A percentile compares a stretch with the other conserved stretches of the same genome.
phyloP scores from a whole-genome alignment of 2,888 invertebrate genomes.

The Neria commutata region DNA sequence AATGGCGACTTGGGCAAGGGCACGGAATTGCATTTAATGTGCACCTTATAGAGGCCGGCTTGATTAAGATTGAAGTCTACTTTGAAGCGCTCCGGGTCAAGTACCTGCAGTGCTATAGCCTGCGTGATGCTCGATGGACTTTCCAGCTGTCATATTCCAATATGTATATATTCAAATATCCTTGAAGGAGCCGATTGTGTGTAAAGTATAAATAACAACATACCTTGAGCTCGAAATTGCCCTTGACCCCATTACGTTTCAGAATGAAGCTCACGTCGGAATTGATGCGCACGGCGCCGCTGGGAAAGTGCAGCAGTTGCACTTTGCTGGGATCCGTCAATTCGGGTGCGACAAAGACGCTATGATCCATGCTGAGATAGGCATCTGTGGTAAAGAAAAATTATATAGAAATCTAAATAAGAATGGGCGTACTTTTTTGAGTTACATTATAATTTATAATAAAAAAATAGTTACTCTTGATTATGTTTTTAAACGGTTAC shows the following conservation, averaged over 20 bases:
- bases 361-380: slow-evolving; percentile 48
- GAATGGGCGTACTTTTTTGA: neutral
- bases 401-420: slow-evolving; percentile 15
- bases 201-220: slow-evolving; percentile 1
- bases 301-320: slow-evolving; percentile 57
- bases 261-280: slow-evolving; percentile 49
- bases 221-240: slow-evolving; percentile 58
- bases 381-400: slow-evolving; percentile 37
- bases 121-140: slow-evolving; percentile 47
- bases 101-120: slow-evolving; percentile 38
- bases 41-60: slow-evolving; percentile 55
- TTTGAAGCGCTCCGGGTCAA: slow-evolving; percentile 56
- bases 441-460: neutral
- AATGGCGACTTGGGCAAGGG: slow-evolving; percentile 53
- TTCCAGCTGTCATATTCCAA: slow-evolving; percentile 39
- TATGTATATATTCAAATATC: neutral
- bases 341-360: slow-evolving; percentile 55
- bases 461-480: too few species aligned
- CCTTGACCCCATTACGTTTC: slow-evolving; percentile 57
- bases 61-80: slow-evolving; percentile 43
- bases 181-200: too few species aligned
- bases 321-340: slow-evolving; percentile 54
- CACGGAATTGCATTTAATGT: slow-evolving; percentile 58
- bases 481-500: too few species aligned
- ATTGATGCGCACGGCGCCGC: slow-evolving; percentile 49